Evolutionary conservation across 2,888 invertebrate species (phyloP).

Genomic region (Blera fallax): DNA sequence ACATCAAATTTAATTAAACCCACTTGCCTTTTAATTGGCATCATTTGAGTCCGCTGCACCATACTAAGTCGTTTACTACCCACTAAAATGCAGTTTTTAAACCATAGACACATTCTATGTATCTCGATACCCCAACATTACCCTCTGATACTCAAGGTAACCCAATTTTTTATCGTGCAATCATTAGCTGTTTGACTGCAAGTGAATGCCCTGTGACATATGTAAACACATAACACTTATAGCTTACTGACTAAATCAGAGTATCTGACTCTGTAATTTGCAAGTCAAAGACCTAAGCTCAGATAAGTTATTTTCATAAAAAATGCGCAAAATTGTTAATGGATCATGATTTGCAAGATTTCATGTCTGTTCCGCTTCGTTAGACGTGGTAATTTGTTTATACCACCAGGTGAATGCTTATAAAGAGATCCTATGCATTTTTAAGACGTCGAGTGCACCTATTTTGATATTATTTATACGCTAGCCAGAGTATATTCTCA

Average conservation of each 20-base stretch:
- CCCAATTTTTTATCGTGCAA: background rate
- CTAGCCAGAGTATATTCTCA: background rate
- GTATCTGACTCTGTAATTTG: background rate
- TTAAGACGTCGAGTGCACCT: background rate
- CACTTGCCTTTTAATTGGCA: background rate
- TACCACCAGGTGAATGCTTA: background rate
- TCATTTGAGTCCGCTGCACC: background rate
- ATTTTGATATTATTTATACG: background rate
- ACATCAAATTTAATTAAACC: background rate
- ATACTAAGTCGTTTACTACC: background rate
- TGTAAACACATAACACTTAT: background rate
- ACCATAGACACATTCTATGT: background rate
- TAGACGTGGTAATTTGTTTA: background rate
- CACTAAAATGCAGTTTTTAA: background rate
- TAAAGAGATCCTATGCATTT: background rate
- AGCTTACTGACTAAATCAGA: background rate
- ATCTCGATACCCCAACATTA: background rate
- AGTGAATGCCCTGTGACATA: background rate
- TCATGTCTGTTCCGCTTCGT: background rate
- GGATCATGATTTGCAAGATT: background rate
- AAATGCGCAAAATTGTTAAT: background rate
- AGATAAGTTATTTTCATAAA: background rate
- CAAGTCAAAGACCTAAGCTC: constrained; percentile 7
- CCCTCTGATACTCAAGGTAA: background rate
- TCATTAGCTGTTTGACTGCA: background rate